These are phyloP conservation scores for Naso thynnoides DNA, from an alignment of 2,797 vertebrate genomes.

Conservation along the genomic window DNA sequence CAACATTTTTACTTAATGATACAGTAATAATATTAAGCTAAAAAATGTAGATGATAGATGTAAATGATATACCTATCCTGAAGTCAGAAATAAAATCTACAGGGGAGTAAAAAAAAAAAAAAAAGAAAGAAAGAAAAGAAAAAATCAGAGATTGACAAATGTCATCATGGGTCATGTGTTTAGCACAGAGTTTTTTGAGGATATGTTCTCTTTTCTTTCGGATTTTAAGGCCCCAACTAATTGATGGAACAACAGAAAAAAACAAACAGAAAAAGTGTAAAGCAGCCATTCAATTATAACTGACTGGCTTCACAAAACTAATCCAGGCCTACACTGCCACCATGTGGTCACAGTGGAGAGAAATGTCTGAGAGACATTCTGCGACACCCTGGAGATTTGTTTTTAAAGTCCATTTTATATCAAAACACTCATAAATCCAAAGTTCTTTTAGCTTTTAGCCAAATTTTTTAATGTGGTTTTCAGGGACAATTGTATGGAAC, in stretches of 20 bases:
- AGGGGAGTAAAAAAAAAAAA: no score
- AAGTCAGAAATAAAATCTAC: not conserved
- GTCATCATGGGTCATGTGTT: no score
- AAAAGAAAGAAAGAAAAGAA: no score
- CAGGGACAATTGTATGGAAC: no score
- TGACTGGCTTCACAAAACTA: not conserved
- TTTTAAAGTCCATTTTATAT: not conserved
- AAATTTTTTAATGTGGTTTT: no score
- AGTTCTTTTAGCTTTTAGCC: no score
- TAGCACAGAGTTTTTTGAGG: no score
- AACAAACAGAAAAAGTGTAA: not conserved
- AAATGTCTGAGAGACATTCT: not conserved
- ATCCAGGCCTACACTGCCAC: conserved; percentile 56
- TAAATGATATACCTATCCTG: no score
- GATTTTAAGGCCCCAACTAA: not conserved
- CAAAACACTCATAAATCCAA: no score
- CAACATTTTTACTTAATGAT: not conserved
- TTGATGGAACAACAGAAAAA: not conserved
- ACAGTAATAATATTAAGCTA: not conserved
- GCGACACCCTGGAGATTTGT: not conserved
- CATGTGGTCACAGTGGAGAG: conserved; percentile 44
- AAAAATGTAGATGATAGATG: not conserved
- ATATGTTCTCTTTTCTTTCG: no score
- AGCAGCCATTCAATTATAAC: not conserved
- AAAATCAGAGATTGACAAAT: no score